Conservation (phyloP, 2,113 vertebrate species). For the Saguinus imperator region DNA sequence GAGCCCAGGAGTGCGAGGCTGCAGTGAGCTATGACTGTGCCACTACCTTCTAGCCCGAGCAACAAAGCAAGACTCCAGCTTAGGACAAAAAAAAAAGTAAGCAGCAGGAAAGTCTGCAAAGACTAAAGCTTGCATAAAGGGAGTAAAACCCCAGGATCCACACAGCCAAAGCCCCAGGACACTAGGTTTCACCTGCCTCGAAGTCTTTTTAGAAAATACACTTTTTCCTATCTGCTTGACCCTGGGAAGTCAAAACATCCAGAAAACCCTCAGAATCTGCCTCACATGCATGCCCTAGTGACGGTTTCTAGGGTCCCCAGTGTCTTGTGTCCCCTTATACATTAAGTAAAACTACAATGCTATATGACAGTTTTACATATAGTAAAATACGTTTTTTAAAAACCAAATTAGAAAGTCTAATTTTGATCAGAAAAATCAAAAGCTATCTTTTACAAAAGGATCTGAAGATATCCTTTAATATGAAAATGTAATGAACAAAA, state of each 20-base stretch:
- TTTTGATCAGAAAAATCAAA: not conserved
- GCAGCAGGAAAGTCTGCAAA: not conserved
- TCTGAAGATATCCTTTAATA: not conserved
- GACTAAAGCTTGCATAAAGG: not conserved
- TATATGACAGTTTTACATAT: not conserved
- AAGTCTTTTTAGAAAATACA: not conserved
- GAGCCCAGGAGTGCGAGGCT: too few relatives aligned
- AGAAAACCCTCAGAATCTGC: not conserved
- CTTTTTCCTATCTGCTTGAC: not conserved
- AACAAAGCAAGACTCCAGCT: too few relatives aligned
- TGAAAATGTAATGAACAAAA: not conserved
- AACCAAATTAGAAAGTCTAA: not conserved
- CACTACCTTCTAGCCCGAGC: too few relatives aligned
- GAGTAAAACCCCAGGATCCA: not conserved
- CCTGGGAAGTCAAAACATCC: not conserved
- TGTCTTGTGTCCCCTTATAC: not conserved
- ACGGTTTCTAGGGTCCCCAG: not conserved
- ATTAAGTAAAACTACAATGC: not conserved
- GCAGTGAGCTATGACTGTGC: too few relatives aligned
- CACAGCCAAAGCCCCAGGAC: too few relatives aligned
- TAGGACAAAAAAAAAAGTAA: not conserved
- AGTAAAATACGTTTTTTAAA: not conserved
- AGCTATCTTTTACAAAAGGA: not conserved
- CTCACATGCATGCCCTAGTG: rapidly evolving
- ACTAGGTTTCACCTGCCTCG: not conserved